These are phyloP conservation scores for Falco concolor DNA, from an alignment of 2,797 vertebrate genomes.

Conservation along the genomic window DNA sequence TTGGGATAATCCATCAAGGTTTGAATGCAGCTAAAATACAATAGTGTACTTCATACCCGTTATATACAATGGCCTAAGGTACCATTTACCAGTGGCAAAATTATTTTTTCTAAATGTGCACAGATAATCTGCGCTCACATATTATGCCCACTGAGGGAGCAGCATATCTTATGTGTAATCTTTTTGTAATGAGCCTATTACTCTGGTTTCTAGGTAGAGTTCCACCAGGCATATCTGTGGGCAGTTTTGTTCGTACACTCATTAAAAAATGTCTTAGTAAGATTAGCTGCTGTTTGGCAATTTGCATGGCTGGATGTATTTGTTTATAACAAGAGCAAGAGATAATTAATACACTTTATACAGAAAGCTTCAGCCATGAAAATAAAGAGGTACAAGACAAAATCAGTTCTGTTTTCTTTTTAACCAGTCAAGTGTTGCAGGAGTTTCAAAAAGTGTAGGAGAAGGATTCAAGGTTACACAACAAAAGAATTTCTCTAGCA, in stretches of 20 bases:
- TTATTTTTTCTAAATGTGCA: neutral
- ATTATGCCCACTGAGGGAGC: neutral
- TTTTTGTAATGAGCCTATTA: constrained; percentile 36
- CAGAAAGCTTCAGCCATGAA: neutral
- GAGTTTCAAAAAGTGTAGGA: constrained; percentile 14
- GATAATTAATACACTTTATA: neutral
- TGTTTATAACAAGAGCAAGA: constrained; percentile 33
- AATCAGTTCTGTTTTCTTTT: constrained; percentile 21
- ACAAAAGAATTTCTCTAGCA: constrained; percentile 9
- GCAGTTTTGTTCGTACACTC: neutral
- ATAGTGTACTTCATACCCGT: fast-evolving
- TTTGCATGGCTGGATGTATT: constrained; percentile 5
- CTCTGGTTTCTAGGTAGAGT: constrained; percentile 19
- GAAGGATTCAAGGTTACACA: constrained; percentile 23
- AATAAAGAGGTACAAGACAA: neutral
- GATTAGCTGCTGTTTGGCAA: constrained; percentile 30
- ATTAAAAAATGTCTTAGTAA: neutral
- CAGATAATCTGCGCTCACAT: neutral
- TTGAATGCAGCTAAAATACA: neutral
- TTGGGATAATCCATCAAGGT: neutral
- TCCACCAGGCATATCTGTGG: constrained; percentile 36
- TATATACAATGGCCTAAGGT: neutral
- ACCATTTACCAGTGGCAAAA: neutral
- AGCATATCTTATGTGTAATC: constrained; percentile 5
- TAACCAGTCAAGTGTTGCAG: neutral